Evolutionary conservation across 2,797 vertebrate species (phyloP).

Genomic region (Orientallactaga sibirica): DNA sequence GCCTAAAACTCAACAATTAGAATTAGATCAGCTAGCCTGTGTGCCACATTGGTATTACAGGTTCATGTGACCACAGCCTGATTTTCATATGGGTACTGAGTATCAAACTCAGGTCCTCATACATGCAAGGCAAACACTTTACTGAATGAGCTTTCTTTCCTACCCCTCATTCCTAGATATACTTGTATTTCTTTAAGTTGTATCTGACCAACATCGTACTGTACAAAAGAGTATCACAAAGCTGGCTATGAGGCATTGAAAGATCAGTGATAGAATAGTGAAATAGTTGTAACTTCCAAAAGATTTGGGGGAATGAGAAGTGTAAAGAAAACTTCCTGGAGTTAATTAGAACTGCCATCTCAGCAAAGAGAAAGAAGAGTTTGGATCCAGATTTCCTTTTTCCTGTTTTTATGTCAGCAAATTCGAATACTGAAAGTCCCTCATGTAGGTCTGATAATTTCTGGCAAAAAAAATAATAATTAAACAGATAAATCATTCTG

Average conservation of each 20-base stretch:
- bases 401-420: slow-evolving; percentile 50
- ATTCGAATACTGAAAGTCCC: slow-evolving; percentile 60
- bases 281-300: slow-evolving; percentile 47
- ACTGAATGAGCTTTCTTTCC: too few species aligned
- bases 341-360: slow-evolving; percentile 55
- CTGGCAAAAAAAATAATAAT: neutral
- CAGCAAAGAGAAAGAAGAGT: slow-evolving; percentile 68
- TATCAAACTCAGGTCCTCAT: too few species aligned
- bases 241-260: neutral
- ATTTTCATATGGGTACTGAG: too few species aligned
- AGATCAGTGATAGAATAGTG: neutral
- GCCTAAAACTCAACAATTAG: too few species aligned
- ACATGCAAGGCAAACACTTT: too few species aligned
- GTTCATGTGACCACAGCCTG: too few species aligned
- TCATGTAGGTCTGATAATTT: slow-evolving; percentile 52
- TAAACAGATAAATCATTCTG: slow-evolving; percentile 31
- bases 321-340: slow-evolving; percentile 50
- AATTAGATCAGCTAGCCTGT: too few species aligned
- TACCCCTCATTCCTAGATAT: neutral
- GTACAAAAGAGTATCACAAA: neutral
- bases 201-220: neutral
- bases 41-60: too few species aligned
- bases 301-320: slow-evolving; percentile 29
- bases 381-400: slow-evolving; percentile 30
- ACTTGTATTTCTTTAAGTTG: slow-evolving; percentile 20